Evolutionary conservation across 2,888 invertebrate species (phyloP).

Genomic region (Lobophora halterata): DNA sequence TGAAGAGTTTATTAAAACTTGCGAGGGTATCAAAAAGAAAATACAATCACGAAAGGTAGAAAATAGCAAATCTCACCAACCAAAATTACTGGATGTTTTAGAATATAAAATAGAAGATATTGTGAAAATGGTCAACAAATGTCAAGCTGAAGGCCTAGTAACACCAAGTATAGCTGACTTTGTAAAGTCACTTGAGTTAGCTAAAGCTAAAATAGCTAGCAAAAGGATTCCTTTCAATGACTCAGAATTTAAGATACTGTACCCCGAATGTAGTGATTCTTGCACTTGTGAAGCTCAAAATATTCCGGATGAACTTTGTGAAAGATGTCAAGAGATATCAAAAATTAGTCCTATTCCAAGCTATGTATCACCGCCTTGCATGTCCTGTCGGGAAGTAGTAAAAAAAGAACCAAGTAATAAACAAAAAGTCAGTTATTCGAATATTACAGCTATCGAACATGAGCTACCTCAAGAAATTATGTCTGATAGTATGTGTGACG

Average conservation of each 20-base stretch:
- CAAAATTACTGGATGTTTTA: slow-evolving; percentile 30
- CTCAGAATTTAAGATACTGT: slow-evolving; percentile 9
- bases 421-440: not conserved
- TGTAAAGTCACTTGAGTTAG: slow-evolving; percentile 33
- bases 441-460: not conserved
- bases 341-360: not conserved
- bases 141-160: slow-evolving; percentile 34
- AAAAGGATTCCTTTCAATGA: not conserved
- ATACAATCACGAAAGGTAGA: slow-evolving; percentile 13
- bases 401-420: not conserved
- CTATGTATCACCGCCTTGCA: slow-evolving; percentile 9
- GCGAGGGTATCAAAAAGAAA: slow-evolving; percentile 38
- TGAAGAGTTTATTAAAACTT: slow-evolving; percentile 42
- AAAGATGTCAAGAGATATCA: not conserved
- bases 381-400: slow-evolving; percentile 1
- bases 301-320: slow-evolving; percentile 8
- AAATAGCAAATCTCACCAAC: slow-evolving; percentile 13
- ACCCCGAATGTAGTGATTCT: slow-evolving; percentile 11
- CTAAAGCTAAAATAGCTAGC: slow-evolving; percentile 32
- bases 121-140: slow-evolving; percentile 34
- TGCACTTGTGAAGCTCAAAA: slow-evolving; percentile 18
- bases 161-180: slow-evolving; percentile 38
- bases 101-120: slow-evolving; percentile 37
- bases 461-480: not conserved
- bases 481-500: slow-evolving; percentile 8